Base-by-base conservation (phyloP, 1,140 invertebrate species). In the Calephelis virginiensis region DNA sequence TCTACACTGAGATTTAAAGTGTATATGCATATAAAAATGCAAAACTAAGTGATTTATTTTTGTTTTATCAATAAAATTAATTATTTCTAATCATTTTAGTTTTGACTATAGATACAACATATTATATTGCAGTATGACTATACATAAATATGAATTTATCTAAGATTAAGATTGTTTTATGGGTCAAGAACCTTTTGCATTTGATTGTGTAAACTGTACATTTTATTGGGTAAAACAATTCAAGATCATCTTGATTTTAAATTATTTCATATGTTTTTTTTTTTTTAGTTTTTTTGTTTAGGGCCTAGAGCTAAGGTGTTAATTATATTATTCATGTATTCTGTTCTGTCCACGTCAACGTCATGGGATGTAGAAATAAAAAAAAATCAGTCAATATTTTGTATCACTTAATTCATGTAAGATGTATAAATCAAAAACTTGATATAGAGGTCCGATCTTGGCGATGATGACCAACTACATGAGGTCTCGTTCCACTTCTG, bases 161-260 rank as follows among this genome's bases (percentile, higher is more conserved):
- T 53, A 53, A 53, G 49, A 53, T 53, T 53, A 53, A 53, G 49
- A 53, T 53, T 53, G 11, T 28, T 53, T 53, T 53, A 28, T 53
- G 49, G 49, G 49, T 53, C 49, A 53, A 53, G 49, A 53, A 53
- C 49, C 49, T 53, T 53, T 53, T 53, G 14, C 7, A 53, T 53
- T 28, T 17, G 14, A 17, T 53, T 53, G 49, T 53, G 14, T 53
- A 28, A 53, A 28, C 48, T 49, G 9, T 48, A 48, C 5, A 48
- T 5, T 49, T 49, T n/a, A 49, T 49, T 49, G 14, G n/a, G 13
- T 49, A 13, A n/a, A 10, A 13, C 48, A 49, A n/a, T 48, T 48
- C 47, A 49, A 49, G 48, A 49, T 49, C 48, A 49, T 6, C n/a
- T 6, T 8, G n/a, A 0, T 49, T 49, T 43, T 43, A 8, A 43